A percentile compares a stretch with the other conserved stretches of the same genome.
phyloP scores from a whole-genome alignment of 2,888 invertebrate genomes.

The Drosophila peninsularis region DNA sequence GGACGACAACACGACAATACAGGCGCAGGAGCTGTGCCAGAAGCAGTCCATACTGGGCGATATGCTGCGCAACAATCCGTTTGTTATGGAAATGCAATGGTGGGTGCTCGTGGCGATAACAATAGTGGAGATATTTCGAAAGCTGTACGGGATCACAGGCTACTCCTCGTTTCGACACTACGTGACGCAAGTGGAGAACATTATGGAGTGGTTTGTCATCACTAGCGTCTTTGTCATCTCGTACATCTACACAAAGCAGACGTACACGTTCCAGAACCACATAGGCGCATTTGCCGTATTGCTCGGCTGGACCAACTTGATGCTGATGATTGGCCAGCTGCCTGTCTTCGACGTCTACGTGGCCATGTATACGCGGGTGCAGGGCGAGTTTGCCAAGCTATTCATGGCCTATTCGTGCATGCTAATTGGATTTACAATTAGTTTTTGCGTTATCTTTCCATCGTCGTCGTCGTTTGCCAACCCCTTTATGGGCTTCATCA shows the following conservation, averaged over 20 bases:
- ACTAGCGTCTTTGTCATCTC: slow-evolving; percentile 93
- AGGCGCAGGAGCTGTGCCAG: slow-evolving; percentile 90
- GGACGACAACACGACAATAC: slow-evolving; percentile 90
- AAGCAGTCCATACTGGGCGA: slow-evolving; percentile 92
- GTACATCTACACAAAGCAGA: slow-evolving; percentile 91
- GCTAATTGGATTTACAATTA: slow-evolving; percentile 93
- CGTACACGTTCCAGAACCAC: slow-evolving; percentile 94
- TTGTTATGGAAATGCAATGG: slow-evolving; percentile 93
- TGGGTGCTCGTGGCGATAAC: slow-evolving; percentile 92
- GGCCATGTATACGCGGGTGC: slow-evolving; percentile 95
- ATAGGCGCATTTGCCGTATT: slow-evolving; percentile 94
- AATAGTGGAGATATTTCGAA: slow-evolving; percentile 91
- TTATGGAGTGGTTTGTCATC: slow-evolving; percentile 95
- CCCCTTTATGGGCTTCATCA: slow-evolving; percentile 93
- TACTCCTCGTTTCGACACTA: slow-evolving; percentile 93
- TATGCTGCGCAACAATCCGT: slow-evolving; percentile 90
- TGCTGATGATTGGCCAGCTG: slow-evolving; percentile 95
- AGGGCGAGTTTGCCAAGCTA: slow-evolving; percentile 94
- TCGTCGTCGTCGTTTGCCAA: slow-evolving; percentile 92
- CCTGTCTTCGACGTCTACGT: slow-evolving; percentile 95
- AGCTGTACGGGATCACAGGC: slow-evolving; percentile 92
- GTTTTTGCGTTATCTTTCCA: slow-evolving; percentile 95
- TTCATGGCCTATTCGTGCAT: slow-evolving; percentile 94
- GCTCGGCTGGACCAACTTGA: slow-evolving; percentile 94
- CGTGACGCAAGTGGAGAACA: slow-evolving; percentile 92